Evolutionary conservation across 2,888 invertebrate species (phyloP).

Genomic region (Andrena flavipes): DNA sequence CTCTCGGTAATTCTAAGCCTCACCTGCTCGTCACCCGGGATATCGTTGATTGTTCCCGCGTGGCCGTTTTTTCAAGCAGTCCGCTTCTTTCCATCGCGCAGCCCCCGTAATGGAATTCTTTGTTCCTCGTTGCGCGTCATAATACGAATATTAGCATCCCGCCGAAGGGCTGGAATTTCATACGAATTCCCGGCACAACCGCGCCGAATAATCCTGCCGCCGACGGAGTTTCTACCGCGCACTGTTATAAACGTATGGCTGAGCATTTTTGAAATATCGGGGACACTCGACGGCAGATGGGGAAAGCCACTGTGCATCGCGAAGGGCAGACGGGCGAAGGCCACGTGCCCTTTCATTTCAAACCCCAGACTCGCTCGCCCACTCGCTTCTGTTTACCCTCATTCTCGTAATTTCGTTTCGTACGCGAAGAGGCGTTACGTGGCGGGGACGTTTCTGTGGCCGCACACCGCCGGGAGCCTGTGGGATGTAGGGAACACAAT

Average conservation of each 20-base stretch:
- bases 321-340: neutral
- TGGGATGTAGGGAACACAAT: neutral
- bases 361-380: neutral
- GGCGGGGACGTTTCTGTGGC: neutral
- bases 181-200: slow-evolving; percentile 27
- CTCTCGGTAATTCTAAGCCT: slow-evolving; percentile 32
- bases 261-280: slow-evolving; percentile 29
- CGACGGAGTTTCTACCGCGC: neutral
- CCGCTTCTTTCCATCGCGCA: slow-evolving; percentile 1
- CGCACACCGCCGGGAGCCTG: neutral
- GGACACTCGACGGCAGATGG: neutral
- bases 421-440: neutral
- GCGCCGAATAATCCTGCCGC: slow-evolving; percentile 19
- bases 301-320: neutral
- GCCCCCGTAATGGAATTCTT: slow-evolving; percentile 17
- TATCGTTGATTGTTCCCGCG: slow-evolving; percentile 19
- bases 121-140: slow-evolving; percentile 7
- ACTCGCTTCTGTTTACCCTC: neutral
- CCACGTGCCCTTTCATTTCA: slow-evolving; percentile 24
- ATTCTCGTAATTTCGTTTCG: neutral
- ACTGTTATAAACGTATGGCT: slow-evolving; percentile 22
- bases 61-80: slow-evolving; percentile 2
- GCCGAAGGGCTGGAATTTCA: slow-evolving; percentile 5
- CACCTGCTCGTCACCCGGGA: slow-evolving; percentile 45
- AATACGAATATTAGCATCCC: neutral